phyloP scores from a whole-genome alignment of 2,113 vertebrate species.

The Gnathonemus echidnorhynchus region DNA sequence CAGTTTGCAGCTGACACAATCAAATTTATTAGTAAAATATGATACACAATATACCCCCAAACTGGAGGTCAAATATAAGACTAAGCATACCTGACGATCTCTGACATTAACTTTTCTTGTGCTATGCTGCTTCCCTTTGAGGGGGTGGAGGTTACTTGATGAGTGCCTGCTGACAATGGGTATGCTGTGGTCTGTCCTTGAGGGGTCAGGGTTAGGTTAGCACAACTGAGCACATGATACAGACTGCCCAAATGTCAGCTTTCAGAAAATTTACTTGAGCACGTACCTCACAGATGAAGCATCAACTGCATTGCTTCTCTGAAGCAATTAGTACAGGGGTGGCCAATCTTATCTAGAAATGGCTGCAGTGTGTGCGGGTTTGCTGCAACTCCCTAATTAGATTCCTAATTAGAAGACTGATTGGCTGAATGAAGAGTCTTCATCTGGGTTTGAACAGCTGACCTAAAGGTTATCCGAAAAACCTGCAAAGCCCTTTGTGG shows the following conservation, averaged over 20 bases:
- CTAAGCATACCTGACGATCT: neutral
- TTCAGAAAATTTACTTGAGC: neutral
- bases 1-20: neutral
- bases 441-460: no score
- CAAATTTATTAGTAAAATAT: neutral
- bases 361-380: no score
- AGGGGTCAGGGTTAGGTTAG: neutral
- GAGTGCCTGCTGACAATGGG: neutral
- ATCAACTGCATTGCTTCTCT: neutral
- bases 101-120: neutral
- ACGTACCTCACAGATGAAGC: neutral
- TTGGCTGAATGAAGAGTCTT: no score
- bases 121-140: neutral
- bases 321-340: neutral
- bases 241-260: neutral
- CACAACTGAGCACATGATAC: neutral
- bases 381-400: no score
- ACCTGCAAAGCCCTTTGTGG: no score
- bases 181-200: neutral
- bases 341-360: no score
- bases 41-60: neutral
- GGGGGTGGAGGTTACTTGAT: neutral
- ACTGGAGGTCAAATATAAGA: neutral
- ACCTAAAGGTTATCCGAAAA: no score
- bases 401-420: no score